These are phyloP conservation scores for Campopleginae sp. DNA, from an alignment of 2,888 invertebrate species.

Conservation along the genomic window DNA sequence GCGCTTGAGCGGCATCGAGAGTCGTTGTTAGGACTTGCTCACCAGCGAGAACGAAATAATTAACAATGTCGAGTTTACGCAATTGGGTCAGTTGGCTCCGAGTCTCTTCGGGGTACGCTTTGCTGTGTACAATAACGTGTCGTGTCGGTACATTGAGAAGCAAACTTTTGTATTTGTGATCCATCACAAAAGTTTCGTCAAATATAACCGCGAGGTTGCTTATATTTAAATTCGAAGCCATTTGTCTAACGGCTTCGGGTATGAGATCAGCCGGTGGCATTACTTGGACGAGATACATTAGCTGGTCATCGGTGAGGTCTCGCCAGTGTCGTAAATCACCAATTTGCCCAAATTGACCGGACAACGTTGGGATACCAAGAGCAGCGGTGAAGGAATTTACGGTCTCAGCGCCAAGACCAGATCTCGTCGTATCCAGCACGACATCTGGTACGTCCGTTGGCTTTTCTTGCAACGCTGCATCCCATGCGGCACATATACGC, in stretches of 20 bases:
- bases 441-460: slow-evolving; percentile 90
- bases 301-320: slow-evolving; percentile 88
- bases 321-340: slow-evolving; percentile 94
- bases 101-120: slow-evolving; percentile 85
- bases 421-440: slow-evolving; percentile 92
- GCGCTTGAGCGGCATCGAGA: slow-evolving; percentile 89
- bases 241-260: slow-evolving; percentile 92
- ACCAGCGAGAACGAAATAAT: slow-evolving; percentile 94
- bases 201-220: slow-evolving; percentile 95
- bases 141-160: slow-evolving; percentile 95
- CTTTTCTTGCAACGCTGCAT: slow-evolving; percentile 77
- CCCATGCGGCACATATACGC: slow-evolving; percentile 77
- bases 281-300: slow-evolving; percentile 92
- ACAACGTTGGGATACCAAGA: slow-evolving; percentile 92
- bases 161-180: slow-evolving; percentile 96
- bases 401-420: slow-evolving; percentile 92
- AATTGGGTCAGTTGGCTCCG: slow-evolving; percentile 90
- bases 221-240: slow-evolving; percentile 93
- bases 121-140: slow-evolving; percentile 91
- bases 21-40: slow-evolving; percentile 89
- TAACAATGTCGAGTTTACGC: slow-evolving; percentile 93
- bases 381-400: slow-evolving; percentile 93
- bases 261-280: slow-evolving; percentile 94
- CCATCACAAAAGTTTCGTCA: slow-evolving; percentile 95
- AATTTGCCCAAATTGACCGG: slow-evolving; percentile 93